Percentiles rank a stretch among this genome's conserved stretches.
phyloP scores from a whole-genome alignment of 2,888 invertebrate species.

The Cataglyphis altisquamis region DNA sequence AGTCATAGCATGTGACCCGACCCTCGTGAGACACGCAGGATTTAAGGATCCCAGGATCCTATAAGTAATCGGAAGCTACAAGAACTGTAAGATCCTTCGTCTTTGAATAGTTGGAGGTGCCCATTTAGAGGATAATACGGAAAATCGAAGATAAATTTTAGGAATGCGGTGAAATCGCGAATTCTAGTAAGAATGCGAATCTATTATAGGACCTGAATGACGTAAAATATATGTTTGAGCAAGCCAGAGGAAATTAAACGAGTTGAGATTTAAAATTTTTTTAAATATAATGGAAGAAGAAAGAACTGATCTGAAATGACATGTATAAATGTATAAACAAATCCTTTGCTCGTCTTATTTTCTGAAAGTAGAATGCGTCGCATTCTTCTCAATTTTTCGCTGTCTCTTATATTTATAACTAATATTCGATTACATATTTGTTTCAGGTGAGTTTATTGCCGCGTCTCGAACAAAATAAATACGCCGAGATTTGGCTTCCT shows the following conservation, averaged over 20 bases:
- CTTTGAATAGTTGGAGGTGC: slow-evolving; percentile 16
- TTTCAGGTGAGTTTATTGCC: slow-evolving; percentile 28
- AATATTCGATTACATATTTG: neutral
- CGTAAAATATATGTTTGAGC: neutral
- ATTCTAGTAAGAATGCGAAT: slow-evolving; percentile 9
- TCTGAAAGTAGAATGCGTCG: neutral
- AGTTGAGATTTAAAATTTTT: neutral
- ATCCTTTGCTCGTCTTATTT: neutral
- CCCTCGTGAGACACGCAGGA: slow-evolving; percentile 48
- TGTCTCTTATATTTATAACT: neutral
- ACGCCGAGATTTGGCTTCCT: slow-evolving; percentile 30
- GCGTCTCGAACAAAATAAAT: neutral
- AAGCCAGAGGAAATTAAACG: neutral
- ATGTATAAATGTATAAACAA: neutral
- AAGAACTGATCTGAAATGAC: neutral
- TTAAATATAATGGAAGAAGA: neutral
- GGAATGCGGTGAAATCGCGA: neutral
- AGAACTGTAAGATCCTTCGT: neutral
- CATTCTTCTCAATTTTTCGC: neutral
- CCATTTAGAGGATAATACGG: neutral
- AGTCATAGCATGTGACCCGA: slow-evolving; percentile 47
- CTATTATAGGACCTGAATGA: neutral
- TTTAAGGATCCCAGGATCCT: slow-evolving; percentile 37
- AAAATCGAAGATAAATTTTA: slow-evolving; percentile 24
- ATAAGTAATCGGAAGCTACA: slow-evolving; percentile 43